Evolutionary conservation across 1,140 invertebrate species (phyloP).

Genomic region (Dendroctonus valens): DNA sequence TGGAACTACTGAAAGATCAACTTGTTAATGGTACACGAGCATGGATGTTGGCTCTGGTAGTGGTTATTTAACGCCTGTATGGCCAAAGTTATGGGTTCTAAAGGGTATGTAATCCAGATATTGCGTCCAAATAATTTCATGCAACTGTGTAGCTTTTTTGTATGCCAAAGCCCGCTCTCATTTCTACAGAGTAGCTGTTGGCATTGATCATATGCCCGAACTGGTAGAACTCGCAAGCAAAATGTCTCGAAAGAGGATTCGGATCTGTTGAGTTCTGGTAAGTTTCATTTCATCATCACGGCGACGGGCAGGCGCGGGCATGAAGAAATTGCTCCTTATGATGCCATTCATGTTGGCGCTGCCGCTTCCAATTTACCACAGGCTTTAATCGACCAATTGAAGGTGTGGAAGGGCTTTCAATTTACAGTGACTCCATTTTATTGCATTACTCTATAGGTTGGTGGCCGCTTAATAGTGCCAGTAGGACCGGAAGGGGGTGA

Average conservation of each 20-base stretch:
- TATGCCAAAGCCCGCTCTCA: not conserved
- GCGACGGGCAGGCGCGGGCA: constrained; percentile 84
- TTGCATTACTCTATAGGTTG: constrained; percentile 53
- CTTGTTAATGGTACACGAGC: constrained; percentile 75
- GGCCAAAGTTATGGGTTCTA: constrained; percentile 79
- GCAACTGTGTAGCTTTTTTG: not conserved
- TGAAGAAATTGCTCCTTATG: constrained; percentile 72
- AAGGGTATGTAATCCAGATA: constrained; percentile 53
- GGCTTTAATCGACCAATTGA: constrained; percentile 61
- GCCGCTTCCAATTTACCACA: constrained; percentile 78
- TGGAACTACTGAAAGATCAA: constrained; percentile 85
- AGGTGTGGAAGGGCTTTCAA: constrained; percentile 43
- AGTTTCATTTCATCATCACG: constrained; percentile 74
- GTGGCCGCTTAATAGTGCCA: constrained; percentile 89
- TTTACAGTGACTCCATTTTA: not conserved
- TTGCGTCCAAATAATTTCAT: constrained; percentile 4
- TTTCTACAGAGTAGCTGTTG: constrained; percentile 61
- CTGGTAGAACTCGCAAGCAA: constrained; percentile 70
- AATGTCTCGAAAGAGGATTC: constrained; percentile 80
- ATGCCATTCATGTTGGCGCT: constrained; percentile 93
- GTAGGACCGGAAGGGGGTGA: constrained; percentile 80
- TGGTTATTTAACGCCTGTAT: constrained; percentile 97
- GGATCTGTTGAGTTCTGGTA: constrained; percentile 62
- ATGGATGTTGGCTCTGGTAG: constrained; percentile 95
- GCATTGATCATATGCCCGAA: constrained; percentile 91